These are phyloP conservation scores for Chaetops frenatus DNA, from an alignment of 2,113 vertebrate genomes.

Conservation along the genomic window DNA sequence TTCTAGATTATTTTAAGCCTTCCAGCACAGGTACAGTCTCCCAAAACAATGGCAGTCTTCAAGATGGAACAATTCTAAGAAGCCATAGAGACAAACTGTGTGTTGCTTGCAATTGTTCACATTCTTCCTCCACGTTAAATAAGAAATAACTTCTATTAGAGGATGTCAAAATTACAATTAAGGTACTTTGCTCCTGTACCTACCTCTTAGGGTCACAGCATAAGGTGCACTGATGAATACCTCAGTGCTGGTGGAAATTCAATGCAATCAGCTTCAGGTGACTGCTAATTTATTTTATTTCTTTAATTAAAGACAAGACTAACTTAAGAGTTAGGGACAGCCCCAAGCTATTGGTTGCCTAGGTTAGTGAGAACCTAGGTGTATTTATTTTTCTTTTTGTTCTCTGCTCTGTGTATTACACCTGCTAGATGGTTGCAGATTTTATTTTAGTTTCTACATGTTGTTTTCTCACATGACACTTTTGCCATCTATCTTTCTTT, in stretches of 20 bases:
- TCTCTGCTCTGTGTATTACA: not conserved
- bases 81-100: not conserved
- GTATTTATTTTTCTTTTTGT: not conserved
- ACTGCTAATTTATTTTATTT: not conserved
- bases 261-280: not conserved
- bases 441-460: not conserved
- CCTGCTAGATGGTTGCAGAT: not conserved
- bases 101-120: not conserved
- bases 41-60: not conserved
- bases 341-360: not conserved
- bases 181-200: not conserved
- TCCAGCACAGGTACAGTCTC: not conserved
- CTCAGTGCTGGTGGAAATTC: not conserved
- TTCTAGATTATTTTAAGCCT: not conserved
- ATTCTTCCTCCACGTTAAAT: not conserved
- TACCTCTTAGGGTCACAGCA: not conserved
- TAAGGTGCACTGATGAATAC: rapidly evolving
- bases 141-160: not conserved
- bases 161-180: not conserved
- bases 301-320: not conserved
- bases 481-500: not conserved
- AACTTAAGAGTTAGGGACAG: not conserved
- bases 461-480: not conserved
- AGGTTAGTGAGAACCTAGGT: too few species aligned
- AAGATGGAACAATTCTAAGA: not conserved